A percentile compares a stretch with the other conserved stretches of the same genome.
These are phyloP conservation scores for Sipha flava DNA, from an alignment of 1,140 invertebrate species.

Conservation along the genomic window DNA sequence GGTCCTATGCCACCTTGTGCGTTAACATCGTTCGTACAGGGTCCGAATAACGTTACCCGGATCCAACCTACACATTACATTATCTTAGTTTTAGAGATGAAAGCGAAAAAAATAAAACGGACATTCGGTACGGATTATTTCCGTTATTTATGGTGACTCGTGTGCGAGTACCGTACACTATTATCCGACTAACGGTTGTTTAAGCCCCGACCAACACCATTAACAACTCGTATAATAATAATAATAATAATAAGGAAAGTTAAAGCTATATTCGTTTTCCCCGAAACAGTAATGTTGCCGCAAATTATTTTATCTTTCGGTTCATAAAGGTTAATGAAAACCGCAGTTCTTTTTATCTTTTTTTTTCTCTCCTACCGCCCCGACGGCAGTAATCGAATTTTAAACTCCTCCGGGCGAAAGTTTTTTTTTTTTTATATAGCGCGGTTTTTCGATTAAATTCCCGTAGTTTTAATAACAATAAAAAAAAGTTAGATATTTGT, in stretches of 20 bases:
- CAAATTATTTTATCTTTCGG: conserved; percentile 20
- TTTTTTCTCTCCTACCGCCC: background rate
- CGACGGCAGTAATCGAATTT: conserved; percentile 17
- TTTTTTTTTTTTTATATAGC: conserved; percentile 4
- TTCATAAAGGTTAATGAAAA: conserved; percentile 28
- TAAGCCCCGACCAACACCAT: background rate
- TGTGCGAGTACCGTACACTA: background rate
- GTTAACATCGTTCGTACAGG: too few relatives aligned
- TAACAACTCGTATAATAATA: conserved; percentile 15
- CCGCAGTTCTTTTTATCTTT: background rate
- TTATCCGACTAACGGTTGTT: background rate
- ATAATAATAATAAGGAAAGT: conserved; percentile 11
- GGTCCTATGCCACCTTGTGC: too few relatives aligned
- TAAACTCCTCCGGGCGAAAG: conserved; percentile 19
- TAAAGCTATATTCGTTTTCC: conserved; percentile 5
- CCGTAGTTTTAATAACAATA: conserved; percentile 5
- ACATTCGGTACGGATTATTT: conserved; percentile 8
- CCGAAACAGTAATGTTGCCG: background rate
- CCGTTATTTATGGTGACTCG: background rate
- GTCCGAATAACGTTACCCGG: too few relatives aligned
- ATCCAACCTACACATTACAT: too few relatives aligned
- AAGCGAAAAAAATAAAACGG: background rate
- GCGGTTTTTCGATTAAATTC: conserved; percentile 5
- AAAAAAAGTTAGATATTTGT: conserved; percentile 3
- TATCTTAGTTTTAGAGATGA: too few relatives aligned